Evolutionary conservation across 2,113 vertebrate genomes (phyloP).

Genomic region (Osmerus mordax): DNA sequence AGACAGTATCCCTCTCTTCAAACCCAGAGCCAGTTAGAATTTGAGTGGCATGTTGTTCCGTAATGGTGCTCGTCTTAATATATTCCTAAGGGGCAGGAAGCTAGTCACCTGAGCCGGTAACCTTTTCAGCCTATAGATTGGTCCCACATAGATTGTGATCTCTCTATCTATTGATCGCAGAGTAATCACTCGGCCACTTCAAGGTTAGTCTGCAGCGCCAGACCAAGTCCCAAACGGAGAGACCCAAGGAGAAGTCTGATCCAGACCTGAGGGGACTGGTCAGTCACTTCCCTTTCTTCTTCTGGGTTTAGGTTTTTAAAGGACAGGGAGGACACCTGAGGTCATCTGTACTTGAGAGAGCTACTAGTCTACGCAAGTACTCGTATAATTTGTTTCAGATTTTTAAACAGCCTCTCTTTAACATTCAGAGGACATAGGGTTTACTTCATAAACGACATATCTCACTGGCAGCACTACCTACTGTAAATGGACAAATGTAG

Average conservation of each 20-base stretch:
- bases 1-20: conserved; percentile 90
- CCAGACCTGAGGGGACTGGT: not conserved
- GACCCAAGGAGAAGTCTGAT: conserved; percentile 27
- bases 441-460: too few species aligned
- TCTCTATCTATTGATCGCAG: conserved; percentile 29
- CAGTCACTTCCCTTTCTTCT: too few species aligned
- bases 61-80: conserved; percentile 20
- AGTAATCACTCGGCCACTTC: conserved; percentile 7
- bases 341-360: too few species aligned
- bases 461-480: too few species aligned
- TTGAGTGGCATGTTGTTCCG: conserved; percentile 38
- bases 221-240: conserved; percentile 16
- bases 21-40: conserved; percentile 58
- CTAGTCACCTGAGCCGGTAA: not conserved
- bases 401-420: too few species aligned
- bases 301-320: too few species aligned
- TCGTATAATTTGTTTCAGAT: too few species aligned
- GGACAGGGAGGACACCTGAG: too few species aligned
- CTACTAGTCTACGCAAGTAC: too few species aligned
- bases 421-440: too few species aligned
- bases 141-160: conserved; percentile 17
- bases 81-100: conserved; percentile 1
- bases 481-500: too few species aligned
- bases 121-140: not conserved
- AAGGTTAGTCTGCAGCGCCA: conserved; percentile 27